Percentiles rank a stretch among this genome's conserved stretches.
phyloP scores from a whole-genome alignment of 2,113 vertebrate genomes.

The Ursus arctos region DNA sequence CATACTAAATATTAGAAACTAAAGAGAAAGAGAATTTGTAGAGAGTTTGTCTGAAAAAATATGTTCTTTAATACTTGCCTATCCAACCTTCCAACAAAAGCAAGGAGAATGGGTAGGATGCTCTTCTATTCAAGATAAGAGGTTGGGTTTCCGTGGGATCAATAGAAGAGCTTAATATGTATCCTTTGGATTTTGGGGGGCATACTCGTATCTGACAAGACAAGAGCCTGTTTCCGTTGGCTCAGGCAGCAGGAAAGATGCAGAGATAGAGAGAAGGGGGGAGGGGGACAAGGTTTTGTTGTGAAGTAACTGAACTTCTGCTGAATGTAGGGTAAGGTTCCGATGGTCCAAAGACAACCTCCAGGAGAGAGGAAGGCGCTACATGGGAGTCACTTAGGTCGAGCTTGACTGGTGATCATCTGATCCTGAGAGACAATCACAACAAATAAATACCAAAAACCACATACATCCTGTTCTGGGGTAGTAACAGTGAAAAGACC shows the following conservation, averaged over 20 bases:
- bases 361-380: neutral
- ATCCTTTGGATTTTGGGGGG: neutral
- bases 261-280: neutral
- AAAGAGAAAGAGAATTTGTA: neutral
- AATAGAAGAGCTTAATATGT: neutral
- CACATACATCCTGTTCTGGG: neutral
- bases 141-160: neutral
- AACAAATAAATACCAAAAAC: neutral
- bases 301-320: neutral
- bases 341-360: neutral
- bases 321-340: neutral
- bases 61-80: neutral
- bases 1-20: neutral
- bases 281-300: neutral
- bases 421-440: neutral
- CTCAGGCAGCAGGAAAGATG: neutral
- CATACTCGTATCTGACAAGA: neutral
- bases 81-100: neutral
- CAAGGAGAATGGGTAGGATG: neutral
- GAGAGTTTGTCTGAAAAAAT: neutral
- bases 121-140: neutral
- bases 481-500: neutral
- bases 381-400: neutral
- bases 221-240: neutral
- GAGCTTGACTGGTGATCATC: neutral